Percentiles rank a stretch among this genome's conserved stretches.
Evolutionary conservation across 2,797 vertebrate species (phyloP).

Genomic region (Meriones psammophilus): DNA sequence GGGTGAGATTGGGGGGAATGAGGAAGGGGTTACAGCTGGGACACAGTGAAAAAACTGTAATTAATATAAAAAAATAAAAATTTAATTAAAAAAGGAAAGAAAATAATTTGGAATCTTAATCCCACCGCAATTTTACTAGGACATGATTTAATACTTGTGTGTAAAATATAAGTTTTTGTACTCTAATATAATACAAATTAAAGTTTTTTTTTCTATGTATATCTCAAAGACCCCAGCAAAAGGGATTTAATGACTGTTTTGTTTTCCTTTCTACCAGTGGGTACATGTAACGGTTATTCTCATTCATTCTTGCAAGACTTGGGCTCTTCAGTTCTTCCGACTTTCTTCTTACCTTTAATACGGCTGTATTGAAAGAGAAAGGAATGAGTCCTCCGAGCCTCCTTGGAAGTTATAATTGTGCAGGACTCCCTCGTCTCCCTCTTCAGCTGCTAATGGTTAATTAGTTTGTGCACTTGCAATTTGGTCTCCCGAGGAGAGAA

Average conservation of each 20-base stretch:
- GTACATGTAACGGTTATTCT: slow-evolving; percentile 41
- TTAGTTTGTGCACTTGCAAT: slow-evolving; percentile 83
- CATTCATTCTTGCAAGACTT: slow-evolving; percentile 69
- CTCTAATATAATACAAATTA: slow-evolving; percentile 52
- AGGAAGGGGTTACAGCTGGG: no score
- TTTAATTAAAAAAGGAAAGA: neutral
- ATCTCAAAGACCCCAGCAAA: slow-evolving; percentile 29
- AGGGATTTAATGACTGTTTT: slow-evolving; percentile 19
- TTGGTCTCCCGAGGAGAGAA: slow-evolving; percentile 81
- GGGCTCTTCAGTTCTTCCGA: slow-evolving; percentile 63
- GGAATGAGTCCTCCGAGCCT: slow-evolving; percentile 75
- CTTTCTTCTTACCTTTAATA: slow-evolving; percentile 77
- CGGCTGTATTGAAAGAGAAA: slow-evolving; percentile 69
- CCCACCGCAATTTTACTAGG: neutral
- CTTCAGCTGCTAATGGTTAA: slow-evolving; percentile 82
- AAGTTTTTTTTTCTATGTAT: slow-evolving; percentile 61
- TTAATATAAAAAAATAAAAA: no score
- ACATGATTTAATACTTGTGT: neutral
- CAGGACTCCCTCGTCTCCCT: slow-evolving; percentile 65
- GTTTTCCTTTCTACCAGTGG: slow-evolving; percentile 41
- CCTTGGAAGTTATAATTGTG: slow-evolving; percentile 80
- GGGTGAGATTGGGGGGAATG: no score
- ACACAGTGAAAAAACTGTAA: no score
- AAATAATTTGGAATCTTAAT: slow-evolving; percentile 34
- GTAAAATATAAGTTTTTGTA: slow-evolving; percentile 36